phyloP scores from a whole-genome alignment of 2,113 vertebrate genomes.

The Pachycephala philippinensis region DNA sequence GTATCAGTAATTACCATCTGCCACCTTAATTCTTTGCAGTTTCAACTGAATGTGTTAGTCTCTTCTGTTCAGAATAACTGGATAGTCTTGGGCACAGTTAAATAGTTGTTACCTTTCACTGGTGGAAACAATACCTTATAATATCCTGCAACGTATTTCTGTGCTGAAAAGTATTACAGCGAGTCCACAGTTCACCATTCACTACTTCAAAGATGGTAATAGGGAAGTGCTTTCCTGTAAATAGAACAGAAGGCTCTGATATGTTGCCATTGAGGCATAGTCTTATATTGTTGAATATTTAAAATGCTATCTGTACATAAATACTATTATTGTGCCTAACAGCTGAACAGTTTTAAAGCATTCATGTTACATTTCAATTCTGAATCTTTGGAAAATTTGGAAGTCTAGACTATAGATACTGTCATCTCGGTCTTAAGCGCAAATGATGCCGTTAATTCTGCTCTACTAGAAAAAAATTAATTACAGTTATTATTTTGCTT shows the following conservation, averaged over 20 bases:
- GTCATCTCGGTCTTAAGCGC: not conserved
- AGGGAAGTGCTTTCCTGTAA: not conserved
- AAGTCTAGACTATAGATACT: not conserved
- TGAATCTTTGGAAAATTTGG: not conserved
- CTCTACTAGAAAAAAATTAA: not conserved
- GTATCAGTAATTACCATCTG: not conserved
- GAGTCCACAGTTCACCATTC: not conserved
- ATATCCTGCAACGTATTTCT: not conserved
- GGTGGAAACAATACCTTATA: not conserved
- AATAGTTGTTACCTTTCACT: not conserved
- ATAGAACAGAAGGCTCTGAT: not conserved
- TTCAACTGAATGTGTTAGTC: not conserved
- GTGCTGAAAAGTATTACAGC: not conserved
- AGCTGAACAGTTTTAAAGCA: not conserved
- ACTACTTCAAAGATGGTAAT: not conserved
- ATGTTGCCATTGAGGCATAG: not conserved
- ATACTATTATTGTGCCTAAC: not conserved
- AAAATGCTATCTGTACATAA: not conserved
- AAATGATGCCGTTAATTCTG: not conserved
- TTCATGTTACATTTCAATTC: not conserved
- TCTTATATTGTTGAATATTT: not conserved
- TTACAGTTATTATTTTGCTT: not conserved
- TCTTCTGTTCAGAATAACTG: not conserved
- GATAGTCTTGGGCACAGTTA: not conserved
- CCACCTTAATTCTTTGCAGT: not conserved